Conservation (phyloP, 1,140 invertebrate genomes). For the Acromyrmex echinatior region DNA sequence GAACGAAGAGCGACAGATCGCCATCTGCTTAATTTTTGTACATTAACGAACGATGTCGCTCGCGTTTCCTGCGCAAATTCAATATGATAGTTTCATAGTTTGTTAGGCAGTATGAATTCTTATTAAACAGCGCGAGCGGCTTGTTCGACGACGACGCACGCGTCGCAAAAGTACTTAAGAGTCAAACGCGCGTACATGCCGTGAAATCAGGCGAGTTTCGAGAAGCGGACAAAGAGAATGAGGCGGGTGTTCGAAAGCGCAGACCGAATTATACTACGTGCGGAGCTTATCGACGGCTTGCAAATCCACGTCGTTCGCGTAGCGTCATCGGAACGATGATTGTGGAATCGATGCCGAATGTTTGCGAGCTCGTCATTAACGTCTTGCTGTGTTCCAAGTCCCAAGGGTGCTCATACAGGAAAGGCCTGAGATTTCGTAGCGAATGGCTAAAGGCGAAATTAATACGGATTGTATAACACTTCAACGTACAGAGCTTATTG, state of each 20-base stretch:
- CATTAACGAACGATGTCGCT: background rate
- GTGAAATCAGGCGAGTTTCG: slow-evolving; percentile 33
- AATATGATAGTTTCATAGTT: background rate
- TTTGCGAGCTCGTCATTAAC: slow-evolving; percentile 49
- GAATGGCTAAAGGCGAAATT: slow-evolving; percentile 5
- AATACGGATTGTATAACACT: slow-evolving; percentile 48
- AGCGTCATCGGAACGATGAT: background rate
- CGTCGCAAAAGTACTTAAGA: background rate
- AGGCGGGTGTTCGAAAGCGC: slow-evolving; percentile 31
- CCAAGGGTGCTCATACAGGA: slow-evolving; percentile 32
- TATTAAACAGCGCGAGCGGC: slow-evolving; percentile 7
- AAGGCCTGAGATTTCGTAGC: slow-evolving; percentile 46
- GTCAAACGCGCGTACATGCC: slow-evolving; percentile 26
- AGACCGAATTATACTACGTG: slow-evolving; percentile 46
- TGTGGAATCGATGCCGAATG: background rate
- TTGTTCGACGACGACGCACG: background rate
- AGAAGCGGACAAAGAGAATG: background rate
- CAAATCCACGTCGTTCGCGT: slow-evolving; percentile 25
- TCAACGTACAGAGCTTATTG: slow-evolving; percentile 72
- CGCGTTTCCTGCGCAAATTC: background rate
- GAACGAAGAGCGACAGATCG: slow-evolving; percentile 5
- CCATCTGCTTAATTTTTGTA: slow-evolving; percentile 22
- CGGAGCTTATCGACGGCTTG: slow-evolving; percentile 48
- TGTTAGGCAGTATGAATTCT: background rate
- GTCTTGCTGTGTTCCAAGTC: slow-evolving; percentile 53